phyloP scores from a whole-genome alignment of 2,797 vertebrate species.

The Crenuchus spilurus region DNA sequence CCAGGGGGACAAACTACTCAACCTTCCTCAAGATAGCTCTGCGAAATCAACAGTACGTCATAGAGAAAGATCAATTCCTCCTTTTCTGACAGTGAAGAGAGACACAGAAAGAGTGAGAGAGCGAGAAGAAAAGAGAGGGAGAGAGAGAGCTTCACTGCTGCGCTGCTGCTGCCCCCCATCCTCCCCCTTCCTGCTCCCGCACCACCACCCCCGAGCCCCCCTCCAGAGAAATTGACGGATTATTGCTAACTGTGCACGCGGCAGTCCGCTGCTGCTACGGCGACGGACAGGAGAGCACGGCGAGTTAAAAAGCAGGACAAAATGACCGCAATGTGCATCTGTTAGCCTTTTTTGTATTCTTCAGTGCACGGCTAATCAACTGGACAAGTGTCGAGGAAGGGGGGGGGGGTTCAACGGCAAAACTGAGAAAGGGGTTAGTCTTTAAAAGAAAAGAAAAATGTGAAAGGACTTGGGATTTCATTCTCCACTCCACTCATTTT shows the following conservation, averaged over 20 bases:
- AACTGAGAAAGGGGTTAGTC: slow-evolving; percentile 33
- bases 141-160: slow-evolving; percentile 56
- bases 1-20: slow-evolving; percentile 41
- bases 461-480: slow-evolving; percentile 64
- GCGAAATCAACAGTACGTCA: slow-evolving; percentile 61
- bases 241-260: slow-evolving; percentile 84
- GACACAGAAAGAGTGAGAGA: no score
- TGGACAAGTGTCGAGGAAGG: slow-evolving; percentile 54
- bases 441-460: slow-evolving; percentile 65
- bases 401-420: slow-evolving; percentile 31
- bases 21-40: slow-evolving; percentile 55
- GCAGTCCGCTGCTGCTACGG: slow-evolving; percentile 84
- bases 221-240: slow-evolving; percentile 85
- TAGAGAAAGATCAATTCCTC: slow-evolving; percentile 53
- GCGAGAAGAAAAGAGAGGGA: slow-evolving; percentile 56
- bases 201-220: slow-evolving; percentile 66
- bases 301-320: slow-evolving; percentile 74
- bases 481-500: slow-evolving; percentile 53
- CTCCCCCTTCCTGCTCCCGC: slow-evolving; percentile 62
- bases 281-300: slow-evolving; percentile 70
- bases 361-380: slow-evolving; percentile 79
- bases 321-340: slow-evolving; percentile 81
- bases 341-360: slow-evolving; percentile 80
- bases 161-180: slow-evolving; percentile 65
- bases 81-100: slow-evolving; percentile 45